Evolutionary conservation across 2,797 vertebrate species (phyloP), one percentile per base, ranked within the genome.

Genomic region (Melanogrammus aeglefinus): DNA sequence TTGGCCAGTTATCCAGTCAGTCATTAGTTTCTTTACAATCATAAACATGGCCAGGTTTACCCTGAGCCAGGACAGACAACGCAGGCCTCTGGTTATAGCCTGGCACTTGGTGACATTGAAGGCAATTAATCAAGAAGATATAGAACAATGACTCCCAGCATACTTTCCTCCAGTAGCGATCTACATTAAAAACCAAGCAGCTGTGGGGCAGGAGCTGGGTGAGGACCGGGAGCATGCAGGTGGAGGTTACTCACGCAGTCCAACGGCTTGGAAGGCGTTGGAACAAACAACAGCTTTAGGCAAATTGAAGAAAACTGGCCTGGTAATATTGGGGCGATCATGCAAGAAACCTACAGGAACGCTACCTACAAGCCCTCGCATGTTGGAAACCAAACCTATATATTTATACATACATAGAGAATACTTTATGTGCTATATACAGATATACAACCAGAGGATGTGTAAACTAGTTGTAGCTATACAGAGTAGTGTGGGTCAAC

Each of bases 381-480:
- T 35, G 33, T 72, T 35, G 29, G 33, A 72, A 72, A 72, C 75
- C 39, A 75, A 79, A 75, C 29, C 47, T 75, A 44, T 47, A 47
- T 47, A 41, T 75, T 14, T 75, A 91, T 94, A 94, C 95, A 95
- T 94, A 95, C 93, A 95, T 84, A 95, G 93, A 93, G 92, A 95
- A 93, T 94, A 95, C 90, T 91, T 93, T 91, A 94, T 95, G 94
- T 95, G 93, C 91, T 96, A 96, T 97, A 92, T 96, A 97, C 96
- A 97, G 91, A 96, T 96, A 94, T 86, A 92, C 88, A 80, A 80
- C 71, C 77, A 77, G 69, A 72, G 66, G 21, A 18, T 47, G 29
- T 51, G 38, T 18, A 1, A 39, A 41, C 13, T 14, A 72, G 41
- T 75, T 33, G 77, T 74, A 73, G 76, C 75, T 57, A 44, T 71